Conservation (phyloP, 2,797 vertebrate species). For the Pachyuromys duprasi region DNA sequence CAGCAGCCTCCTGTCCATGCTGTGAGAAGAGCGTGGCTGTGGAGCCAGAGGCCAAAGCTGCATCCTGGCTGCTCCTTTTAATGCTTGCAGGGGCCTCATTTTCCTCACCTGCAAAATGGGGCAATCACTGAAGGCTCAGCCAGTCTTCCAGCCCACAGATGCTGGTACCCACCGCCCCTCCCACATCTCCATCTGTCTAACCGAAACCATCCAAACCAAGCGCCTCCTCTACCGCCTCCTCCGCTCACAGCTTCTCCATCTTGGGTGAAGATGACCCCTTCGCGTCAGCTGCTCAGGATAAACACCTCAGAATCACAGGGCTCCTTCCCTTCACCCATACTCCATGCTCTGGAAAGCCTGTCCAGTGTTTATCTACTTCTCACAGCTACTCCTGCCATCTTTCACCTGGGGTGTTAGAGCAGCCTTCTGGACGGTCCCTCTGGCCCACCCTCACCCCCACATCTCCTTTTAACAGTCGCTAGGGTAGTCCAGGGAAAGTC, state of each 20-base stretch:
- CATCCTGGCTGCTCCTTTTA: background rate
- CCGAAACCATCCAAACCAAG: background rate
- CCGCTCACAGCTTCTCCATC: background rate
- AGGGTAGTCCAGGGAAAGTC: background rate
- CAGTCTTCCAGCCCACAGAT: background rate
- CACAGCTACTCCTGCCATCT: background rate
- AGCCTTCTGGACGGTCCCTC: background rate
- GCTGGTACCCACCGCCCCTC: background rate
- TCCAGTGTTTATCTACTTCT: background rate
- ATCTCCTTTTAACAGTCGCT: background rate
- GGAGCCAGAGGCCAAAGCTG: background rate
- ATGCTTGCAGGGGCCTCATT: background rate
- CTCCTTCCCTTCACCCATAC: background rate
- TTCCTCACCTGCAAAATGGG: slow-evolving; percentile 44
- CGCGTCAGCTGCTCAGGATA: background rate
- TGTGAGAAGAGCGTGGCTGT: background rate
- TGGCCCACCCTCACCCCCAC: background rate
- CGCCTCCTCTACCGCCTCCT: background rate
- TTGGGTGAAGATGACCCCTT: background rate
- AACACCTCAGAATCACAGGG: background rate
- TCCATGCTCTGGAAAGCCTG: background rate
- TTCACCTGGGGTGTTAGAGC: fast-evolving
- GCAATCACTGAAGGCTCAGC: background rate
- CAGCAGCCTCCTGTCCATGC: too few relatives aligned
- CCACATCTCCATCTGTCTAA: background rate